These are phyloP conservation scores for Taeniopygia guttata DNA, from an alignment of 2,797 vertebrate genomes.

Conservation along the genomic window DNA sequence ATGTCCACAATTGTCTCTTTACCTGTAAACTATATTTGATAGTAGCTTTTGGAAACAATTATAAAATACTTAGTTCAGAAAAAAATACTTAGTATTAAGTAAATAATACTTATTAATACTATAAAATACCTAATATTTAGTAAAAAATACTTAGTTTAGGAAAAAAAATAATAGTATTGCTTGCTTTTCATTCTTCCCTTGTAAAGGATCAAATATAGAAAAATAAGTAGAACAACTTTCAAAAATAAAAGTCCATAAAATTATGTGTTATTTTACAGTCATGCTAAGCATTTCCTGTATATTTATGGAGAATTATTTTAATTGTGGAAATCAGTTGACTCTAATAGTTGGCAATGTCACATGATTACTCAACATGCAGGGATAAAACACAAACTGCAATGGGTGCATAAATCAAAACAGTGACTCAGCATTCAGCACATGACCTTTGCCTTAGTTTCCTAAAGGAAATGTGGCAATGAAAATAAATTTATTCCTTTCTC, in stretches of 20 bases:
- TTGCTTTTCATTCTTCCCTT: not conserved
- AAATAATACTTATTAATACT: no score
- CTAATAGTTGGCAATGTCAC: not conserved
- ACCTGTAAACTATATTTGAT: not conserved
- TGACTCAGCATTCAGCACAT: not conserved
- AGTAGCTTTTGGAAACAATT: not conserved
- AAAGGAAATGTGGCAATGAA: not conserved
- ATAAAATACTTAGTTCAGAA: not conserved
- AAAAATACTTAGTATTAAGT: not conserved
- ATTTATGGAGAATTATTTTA: not conserved
- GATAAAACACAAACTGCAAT: not conserved
- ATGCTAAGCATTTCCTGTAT: not conserved
- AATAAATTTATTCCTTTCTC: not conserved
- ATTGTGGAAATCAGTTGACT: not conserved
- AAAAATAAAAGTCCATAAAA: not conserved
- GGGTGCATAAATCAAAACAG: slow-evolving; percentile 15
- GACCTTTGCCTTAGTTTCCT: not conserved
- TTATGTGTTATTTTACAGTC: not conserved
- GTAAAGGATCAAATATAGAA: not conserved
- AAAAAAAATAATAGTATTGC: not conserved
- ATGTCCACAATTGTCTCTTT: slow-evolving; percentile 10
- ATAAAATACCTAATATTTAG: no score
- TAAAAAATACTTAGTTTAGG: not conserved
- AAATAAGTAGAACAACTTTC: not conserved
- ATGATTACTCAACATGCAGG: not conserved